Conservation (phyloP, 1,140 invertebrate species). For the Macrotrachela quadricornifera region DNA sequence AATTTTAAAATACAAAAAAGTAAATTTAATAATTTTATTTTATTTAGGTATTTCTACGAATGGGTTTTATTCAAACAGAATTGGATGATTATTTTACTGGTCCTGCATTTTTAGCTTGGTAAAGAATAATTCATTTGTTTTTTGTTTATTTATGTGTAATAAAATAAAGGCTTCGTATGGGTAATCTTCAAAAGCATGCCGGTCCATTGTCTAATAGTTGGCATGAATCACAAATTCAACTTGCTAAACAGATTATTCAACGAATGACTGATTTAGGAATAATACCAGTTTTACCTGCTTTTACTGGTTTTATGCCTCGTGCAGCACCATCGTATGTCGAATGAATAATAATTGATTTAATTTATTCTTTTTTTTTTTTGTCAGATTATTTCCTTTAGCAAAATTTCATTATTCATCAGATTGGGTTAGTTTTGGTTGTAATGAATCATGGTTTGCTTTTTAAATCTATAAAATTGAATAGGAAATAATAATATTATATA, state of each 20-base stretch:
- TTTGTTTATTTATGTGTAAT: not conserved
- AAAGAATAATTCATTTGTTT: slow-evolving; percentile 16
- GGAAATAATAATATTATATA: slow-evolving; percentile 10
- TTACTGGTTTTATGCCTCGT: slow-evolving; percentile 63
- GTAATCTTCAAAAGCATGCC: slow-evolving; percentile 68
- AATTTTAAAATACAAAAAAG: not conserved
- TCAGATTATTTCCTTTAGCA: slow-evolving; percentile 45
- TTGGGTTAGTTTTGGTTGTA: slow-evolving; percentile 53
- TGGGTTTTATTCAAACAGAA: slow-evolving; percentile 51
- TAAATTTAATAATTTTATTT: slow-evolving; percentile 37
- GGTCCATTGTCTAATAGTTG: slow-evolving; percentile 51
- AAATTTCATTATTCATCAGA: slow-evolving; percentile 39
- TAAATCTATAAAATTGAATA: not conserved
- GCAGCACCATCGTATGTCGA: slow-evolving; percentile 14
- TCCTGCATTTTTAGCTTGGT: slow-evolving; percentile 85
- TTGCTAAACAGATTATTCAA: slow-evolving; percentile 52
- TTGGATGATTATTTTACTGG: slow-evolving; percentile 62
- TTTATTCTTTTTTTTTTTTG: slow-evolving; percentile 13
- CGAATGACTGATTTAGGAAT: slow-evolving; percentile 63
- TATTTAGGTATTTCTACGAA: slow-evolving; percentile 36
- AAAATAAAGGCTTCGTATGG: slow-evolving; percentile 56
- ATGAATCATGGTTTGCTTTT: slow-evolving; percentile 45
- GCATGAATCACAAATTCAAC: slow-evolving; percentile 41
- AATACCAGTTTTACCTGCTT: slow-evolving; percentile 57
- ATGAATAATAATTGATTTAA: not conserved